Conservation (phyloP, 2,888 invertebrate species). For the Acleris emargana region DNA sequence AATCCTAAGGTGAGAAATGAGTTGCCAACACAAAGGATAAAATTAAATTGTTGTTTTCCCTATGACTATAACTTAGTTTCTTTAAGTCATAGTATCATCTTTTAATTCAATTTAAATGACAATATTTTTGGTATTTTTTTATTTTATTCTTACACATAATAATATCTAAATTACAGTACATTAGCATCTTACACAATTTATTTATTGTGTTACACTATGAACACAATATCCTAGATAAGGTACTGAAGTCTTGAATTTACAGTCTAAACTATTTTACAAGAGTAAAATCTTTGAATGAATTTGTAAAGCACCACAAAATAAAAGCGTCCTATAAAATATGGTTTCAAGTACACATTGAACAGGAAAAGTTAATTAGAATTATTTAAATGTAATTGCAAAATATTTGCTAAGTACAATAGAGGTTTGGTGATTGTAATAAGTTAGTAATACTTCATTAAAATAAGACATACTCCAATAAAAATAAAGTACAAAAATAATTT, state of each 20-base stretch:
- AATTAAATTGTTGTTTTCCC: no score
- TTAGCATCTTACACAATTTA: constrained; percentile 20
- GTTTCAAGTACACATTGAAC: constrained; percentile 6
- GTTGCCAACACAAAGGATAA: no score
- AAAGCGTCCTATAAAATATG: neutral
- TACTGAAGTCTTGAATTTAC: constrained; percentile 10
- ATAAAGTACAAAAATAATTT: no score
- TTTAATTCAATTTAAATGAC: constrained; percentile 1
- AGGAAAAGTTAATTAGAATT: constrained; percentile 22
- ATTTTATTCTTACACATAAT: constrained; percentile 16
- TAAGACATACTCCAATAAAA: no score
- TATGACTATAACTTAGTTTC: no score
- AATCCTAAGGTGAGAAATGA: no score
- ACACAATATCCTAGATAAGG: constrained; percentile 16
- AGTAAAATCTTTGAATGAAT: constrained; percentile 3
- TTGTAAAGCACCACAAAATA: constrained; percentile 17
- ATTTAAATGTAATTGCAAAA: constrained; percentile 26
- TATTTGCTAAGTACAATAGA: constrained; percentile 31
- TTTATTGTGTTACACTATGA: constrained; percentile 29
- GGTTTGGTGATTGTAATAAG: constrained; percentile 29
- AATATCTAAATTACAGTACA: constrained; percentile 12
- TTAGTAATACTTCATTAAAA: constrained; percentile 16
- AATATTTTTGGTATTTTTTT: neutral
- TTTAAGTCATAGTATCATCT: no score
- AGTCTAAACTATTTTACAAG: neutral